Evolutionary conservation across 2,113 vertebrate species (phyloP), one percentile per base, ranked within the genome.

Genomic region (Manacus vitellinus): DNA sequence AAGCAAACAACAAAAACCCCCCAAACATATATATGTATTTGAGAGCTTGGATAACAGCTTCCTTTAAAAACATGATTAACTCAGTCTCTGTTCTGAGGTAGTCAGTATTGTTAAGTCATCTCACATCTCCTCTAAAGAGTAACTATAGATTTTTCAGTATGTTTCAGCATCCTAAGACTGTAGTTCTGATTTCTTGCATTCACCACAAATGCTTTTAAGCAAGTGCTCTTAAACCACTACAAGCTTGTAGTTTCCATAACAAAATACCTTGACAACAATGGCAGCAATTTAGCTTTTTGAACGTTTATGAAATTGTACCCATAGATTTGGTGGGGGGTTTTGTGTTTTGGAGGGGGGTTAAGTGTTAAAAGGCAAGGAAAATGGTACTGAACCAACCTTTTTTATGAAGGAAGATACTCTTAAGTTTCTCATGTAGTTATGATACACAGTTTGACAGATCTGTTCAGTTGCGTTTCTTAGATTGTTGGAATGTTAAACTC

Each of bases 231-330:
- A 92, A 93, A 91, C 54, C 47, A 62, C 44, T 79, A 76, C 72
- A 84, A 88, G 27, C 51, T 76, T 85, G 31, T 89, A 39, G 18
- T 72, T 87, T 95, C 91, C 56, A 18, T 85, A 92, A 37, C 15
- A 80, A 91, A 95, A 17, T 72, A 44, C 70, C 71, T 76, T 91
- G 47, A 39, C 62, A 95, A 30, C 35, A 85, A 22, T 63, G 54
- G 27, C 87, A 93, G 22, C 56, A 87, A 27, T 59, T 89, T 94
- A 86, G 44, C 62, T 58, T 83, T 95, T 95, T 78, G 51, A 70
- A 39, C 49, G 31, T 65, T 96, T 88, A 88, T 82, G 94, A 91
- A 95, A 95, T 54, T 75, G 55, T 88, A 88, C 83, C 90, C 68
- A 59, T 79, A 67, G 94, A 81, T 78, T 94, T 70, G 9, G 6